Evolutionary conservation across 2,113 vertebrate genomes (phyloP).

Genomic region (Myotis lucifugus): DNA sequence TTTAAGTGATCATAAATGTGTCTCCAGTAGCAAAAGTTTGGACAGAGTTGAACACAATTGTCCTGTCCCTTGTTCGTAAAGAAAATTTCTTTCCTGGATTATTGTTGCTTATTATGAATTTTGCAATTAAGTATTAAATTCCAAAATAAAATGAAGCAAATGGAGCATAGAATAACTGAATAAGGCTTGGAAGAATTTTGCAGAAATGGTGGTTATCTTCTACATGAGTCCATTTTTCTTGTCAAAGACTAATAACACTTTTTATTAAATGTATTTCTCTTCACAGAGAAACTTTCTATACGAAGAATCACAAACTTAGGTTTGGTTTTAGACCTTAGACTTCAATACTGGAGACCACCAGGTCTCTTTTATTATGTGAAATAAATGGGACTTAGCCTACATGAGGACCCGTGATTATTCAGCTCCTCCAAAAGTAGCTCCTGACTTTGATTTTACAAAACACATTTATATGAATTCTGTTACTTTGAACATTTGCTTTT

Average conservation of each 20-base stretch:
- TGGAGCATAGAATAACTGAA: neutral
- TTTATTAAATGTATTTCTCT: constrained; percentile 8
- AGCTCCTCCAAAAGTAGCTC: constrained; percentile 12
- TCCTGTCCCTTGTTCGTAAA: neutral
- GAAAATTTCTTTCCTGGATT: neutral
- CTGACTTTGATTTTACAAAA: constrained; percentile 67
- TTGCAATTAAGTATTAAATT: neutral
- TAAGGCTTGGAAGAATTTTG: neutral
- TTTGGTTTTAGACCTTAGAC: neutral
- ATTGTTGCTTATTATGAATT: neutral
- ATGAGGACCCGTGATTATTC: constrained; percentile 33
- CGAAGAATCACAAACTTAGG: neutral
- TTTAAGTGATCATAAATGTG: constrained; percentile 37
- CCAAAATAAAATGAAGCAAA: neutral
- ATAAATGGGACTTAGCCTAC: neutral
- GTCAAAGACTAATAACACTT: neutral
- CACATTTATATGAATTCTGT: constrained; percentile 75
- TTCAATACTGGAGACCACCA: neutral
- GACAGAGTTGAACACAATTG: neutral
- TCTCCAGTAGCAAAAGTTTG: neutral
- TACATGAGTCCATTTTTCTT: constrained; percentile 25
- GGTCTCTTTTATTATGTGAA: neutral
- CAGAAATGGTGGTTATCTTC: neutral
- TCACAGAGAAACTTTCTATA: neutral
- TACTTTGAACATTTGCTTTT: constrained; percentile 74